Conservation (phyloP, 2,797 vertebrate species). For the Anas flavirostris region DNA sequence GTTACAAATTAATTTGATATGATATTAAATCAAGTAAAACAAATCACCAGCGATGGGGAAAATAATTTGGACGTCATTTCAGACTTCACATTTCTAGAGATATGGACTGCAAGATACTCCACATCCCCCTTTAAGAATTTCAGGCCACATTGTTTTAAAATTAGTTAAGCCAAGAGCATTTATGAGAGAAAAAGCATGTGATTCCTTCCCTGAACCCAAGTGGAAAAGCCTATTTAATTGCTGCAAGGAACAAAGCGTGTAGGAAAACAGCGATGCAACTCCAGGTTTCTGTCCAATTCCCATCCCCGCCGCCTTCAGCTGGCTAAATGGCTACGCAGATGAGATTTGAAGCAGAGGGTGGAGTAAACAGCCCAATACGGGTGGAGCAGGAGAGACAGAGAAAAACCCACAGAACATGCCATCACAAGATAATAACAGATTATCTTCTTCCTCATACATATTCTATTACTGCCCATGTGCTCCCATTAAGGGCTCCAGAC, state of each 20-base stretch:
- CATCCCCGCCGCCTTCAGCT: neutral
- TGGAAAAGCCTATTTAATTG: conserved; percentile 2
- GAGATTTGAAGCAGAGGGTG: neutral
- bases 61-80: neutral
- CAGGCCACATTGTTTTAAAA: neutral
- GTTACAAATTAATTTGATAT: neutral
- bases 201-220: neutral
- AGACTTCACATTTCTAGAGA: neutral
- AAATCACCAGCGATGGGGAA: neutral
- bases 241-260: neutral
- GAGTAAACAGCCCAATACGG: conserved; percentile 9
- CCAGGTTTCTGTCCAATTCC: neutral
- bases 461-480: neutral
- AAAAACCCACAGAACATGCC: conserved; percentile 26
- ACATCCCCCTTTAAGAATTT: neutral
- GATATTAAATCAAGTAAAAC: neutral
- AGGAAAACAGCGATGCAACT: neutral
- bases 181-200: neutral
- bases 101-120: neutral
- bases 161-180: neutral
- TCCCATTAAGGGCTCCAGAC: neutral
- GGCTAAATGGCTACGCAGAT: neutral
- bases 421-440: conserved; percentile 54
- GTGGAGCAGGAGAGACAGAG: neutral
- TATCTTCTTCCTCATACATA: conserved; percentile 41